Evolutionary conservation across 23 tunicate species (phyloP).

Genomic region (Diplosoma virens): DNA sequence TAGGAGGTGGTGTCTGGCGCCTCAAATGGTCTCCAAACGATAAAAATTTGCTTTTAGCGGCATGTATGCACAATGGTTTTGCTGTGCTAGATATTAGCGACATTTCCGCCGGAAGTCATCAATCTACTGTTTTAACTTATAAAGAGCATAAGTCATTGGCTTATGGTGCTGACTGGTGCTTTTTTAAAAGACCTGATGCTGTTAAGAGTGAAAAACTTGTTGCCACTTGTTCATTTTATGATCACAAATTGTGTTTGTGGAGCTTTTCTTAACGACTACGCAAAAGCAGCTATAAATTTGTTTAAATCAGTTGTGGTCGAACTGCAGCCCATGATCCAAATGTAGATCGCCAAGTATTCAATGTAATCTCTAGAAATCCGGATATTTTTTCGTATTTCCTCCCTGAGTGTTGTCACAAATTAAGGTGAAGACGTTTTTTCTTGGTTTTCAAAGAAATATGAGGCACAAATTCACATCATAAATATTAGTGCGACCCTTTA

Average conservation of each 20-base stretch:
- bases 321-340: too few species aligned
- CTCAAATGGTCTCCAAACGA: constrained; percentile 61
- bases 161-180: constrained; percentile 81
- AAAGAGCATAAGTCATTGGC: constrained; percentile 53
- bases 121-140: not conserved
- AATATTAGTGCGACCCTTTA: too few species aligned
- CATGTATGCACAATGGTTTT: constrained; percentile 85
- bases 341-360: too few species aligned
- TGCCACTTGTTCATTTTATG: constrained; percentile 85
- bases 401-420: too few species aligned
- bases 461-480: too few species aligned
- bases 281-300: too few species aligned
- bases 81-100: constrained; percentile 29
- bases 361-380: too few species aligned
- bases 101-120: not conserved
- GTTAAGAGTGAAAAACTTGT: not conserved
- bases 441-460: too few species aligned
- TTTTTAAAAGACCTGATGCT: not conserved
- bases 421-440: too few species aligned
- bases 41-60: constrained; percentile 34
- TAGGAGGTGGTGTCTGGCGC: constrained; percentile 94
- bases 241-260: constrained; percentile 71
- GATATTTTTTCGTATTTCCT: too few species aligned
- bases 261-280: too few species aligned
- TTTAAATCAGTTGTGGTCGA: too few species aligned